A percentile compares a stretch with the other conserved stretches of the same genome.
These are phyloP conservation scores for Sphyrna mokarran DNA, from an alignment of 2,113 vertebrate genomes.

Conservation along the genomic window DNA sequence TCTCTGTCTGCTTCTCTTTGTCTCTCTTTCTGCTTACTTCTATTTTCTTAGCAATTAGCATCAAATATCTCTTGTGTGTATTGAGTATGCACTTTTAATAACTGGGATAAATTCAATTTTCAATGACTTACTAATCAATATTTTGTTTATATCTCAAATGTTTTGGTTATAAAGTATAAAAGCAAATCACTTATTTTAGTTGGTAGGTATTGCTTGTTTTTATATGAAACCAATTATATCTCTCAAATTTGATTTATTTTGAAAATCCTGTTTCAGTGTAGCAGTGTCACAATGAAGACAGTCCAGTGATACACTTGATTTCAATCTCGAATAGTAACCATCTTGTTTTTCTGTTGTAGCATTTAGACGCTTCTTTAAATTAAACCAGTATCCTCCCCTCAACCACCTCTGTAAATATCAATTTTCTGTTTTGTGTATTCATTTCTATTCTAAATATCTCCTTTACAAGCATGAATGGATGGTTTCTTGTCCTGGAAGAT, in stretches of 20 bases:
- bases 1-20: not conserved
- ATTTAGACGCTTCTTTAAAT: not conserved
- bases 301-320: not conserved
- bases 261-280: not conserved
- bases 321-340: not conserved
- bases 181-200: not conserved
- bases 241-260: not conserved
- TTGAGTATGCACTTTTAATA: not conserved
- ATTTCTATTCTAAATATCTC: not conserved
- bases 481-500: not conserved
- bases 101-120: constrained; percentile 30
- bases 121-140: not conserved
- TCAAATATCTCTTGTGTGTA: not conserved
- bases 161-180: not conserved
- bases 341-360: not conserved
- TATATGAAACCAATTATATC: not conserved
- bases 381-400: not conserved
- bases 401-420: not conserved
- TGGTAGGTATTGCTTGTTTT: not conserved
- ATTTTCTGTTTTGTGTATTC: not conserved
- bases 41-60: not conserved
- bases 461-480: not conserved
- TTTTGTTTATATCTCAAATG: not conserved
- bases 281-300: not conserved
- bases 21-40: not conserved